Percentiles rank a stretch among this genome's conserved stretches.
phyloP scores from a whole-genome alignment of 2,113 vertebrate species.

The Xiphophorus hellerii region DNA sequence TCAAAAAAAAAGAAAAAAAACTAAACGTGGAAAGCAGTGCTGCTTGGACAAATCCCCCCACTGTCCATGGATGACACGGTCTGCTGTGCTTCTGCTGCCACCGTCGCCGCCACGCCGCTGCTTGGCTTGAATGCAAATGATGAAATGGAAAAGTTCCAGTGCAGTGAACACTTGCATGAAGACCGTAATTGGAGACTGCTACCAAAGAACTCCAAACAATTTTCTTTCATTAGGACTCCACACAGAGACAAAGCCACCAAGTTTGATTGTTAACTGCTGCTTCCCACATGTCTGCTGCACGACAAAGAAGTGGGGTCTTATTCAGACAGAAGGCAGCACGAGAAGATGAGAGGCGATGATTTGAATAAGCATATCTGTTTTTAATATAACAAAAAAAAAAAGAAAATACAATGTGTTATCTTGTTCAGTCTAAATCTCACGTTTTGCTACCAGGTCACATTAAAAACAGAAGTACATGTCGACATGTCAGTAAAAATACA shows the following conservation, averaged over 20 bases:
- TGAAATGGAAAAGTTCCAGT: conserved; percentile 76
- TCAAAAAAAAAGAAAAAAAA: conserved; percentile 44
- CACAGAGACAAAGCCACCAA: conserved; percentile 49
- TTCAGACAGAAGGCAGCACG: conserved; percentile 17
- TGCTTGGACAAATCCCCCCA: conserved; percentile 56
- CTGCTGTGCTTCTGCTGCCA: conserved; percentile 52
- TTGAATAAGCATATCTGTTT: conserved; percentile 3
- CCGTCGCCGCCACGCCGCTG: not conserved
- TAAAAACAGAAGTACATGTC: conserved; percentile 21
- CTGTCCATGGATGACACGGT: conserved; percentile 63
- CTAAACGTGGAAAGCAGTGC: conserved; percentile 55
- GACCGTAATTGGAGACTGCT: conserved; percentile 76
- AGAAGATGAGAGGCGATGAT: conserved; percentile 9
- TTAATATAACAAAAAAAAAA: no score
- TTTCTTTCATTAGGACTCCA: conserved; percentile 59
- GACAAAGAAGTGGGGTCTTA: conserved; percentile 39
- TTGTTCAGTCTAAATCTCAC: conserved; percentile 17
- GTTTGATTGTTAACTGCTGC: conserved; percentile 71
- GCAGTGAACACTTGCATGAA: conserved; percentile 71
- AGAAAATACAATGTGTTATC: conserved; percentile 4
- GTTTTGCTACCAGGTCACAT: conserved; percentile 20
- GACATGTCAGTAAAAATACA: conserved; percentile 43
- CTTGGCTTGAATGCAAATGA: conserved; percentile 53
- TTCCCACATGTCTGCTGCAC: conserved; percentile 42
- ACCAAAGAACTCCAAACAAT: conserved; percentile 59